Conservation (phyloP, 2,888 invertebrate species). For the Hydrotaea cyrtoneurina region DNA sequence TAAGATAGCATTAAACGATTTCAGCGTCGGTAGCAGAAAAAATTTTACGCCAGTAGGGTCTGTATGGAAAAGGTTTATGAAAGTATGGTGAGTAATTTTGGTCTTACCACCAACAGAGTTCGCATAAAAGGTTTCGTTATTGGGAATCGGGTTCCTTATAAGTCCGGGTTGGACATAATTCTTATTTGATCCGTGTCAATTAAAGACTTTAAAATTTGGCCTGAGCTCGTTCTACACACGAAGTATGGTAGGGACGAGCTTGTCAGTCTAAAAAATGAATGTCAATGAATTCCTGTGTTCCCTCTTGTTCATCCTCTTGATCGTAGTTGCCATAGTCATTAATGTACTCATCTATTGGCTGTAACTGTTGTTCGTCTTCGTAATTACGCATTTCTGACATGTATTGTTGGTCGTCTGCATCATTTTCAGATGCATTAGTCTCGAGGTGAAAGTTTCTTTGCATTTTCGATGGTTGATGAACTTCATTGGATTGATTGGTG, state of each 20-base stretch:
- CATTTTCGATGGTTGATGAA: conserved; percentile 1
- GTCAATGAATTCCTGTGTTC: conserved; percentile 27
- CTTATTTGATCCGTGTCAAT: conserved; percentile 44
- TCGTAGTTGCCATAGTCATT: neutral
- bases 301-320: neutral
- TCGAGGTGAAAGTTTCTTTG: conserved; percentile 40
- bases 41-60: neutral
- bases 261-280: conserved; percentile 43
- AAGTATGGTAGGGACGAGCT: conserved; percentile 38
- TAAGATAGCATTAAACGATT: conserved; percentile 1
- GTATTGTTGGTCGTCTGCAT: neutral
- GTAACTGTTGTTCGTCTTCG: neutral
- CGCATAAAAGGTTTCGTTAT: conserved; percentile 18
- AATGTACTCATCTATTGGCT: neutral
- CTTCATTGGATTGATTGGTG: neutral
- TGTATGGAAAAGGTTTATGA: conserved; percentile 20
- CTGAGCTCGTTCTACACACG: conserved; percentile 30
- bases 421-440: neutral
- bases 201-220: conserved; percentile 24
- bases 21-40: neutral
- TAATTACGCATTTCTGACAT: neutral
- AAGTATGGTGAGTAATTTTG: conserved; percentile 41
- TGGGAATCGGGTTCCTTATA: conserved; percentile 15
- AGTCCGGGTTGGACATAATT: conserved; percentile 32
- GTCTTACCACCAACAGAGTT: conserved; percentile 21